Conservation (phyloP, 2,888 invertebrate species). For the Xestia ashworthii region DNA sequence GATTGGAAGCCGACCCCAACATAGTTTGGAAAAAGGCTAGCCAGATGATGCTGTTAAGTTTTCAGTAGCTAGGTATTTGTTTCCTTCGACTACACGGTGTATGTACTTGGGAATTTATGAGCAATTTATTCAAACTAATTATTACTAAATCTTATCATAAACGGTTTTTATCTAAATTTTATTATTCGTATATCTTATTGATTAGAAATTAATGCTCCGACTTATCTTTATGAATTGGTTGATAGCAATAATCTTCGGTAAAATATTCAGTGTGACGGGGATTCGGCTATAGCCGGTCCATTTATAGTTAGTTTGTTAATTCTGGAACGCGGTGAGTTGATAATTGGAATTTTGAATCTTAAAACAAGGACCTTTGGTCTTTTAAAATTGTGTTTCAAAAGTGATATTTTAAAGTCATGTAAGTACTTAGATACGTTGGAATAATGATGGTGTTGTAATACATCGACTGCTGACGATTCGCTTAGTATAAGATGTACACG, state of each 20-base stretch:
- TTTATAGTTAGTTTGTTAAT: constrained; percentile 53
- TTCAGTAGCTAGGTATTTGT: not conserved
- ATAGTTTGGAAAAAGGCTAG: no score
- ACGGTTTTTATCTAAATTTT: constrained; percentile 37
- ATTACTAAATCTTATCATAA: constrained; percentile 21
- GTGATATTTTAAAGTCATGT: not conserved
- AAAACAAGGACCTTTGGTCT: not conserved
- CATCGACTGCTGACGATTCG: not conserved
- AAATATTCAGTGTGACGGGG: constrained; percentile 78
- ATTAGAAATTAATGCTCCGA: constrained; percentile 52
- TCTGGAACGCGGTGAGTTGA: constrained; percentile 72
- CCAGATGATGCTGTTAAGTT: not conserved
- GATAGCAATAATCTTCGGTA: constrained; percentile 75
- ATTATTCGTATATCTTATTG: constrained; percentile 39
- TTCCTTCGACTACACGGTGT: not conserved
- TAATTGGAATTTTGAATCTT: constrained; percentile 15
- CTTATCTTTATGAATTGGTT: constrained; percentile 70
- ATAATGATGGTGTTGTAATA: no score
- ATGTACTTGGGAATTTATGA: not conserved
- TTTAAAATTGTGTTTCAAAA: not conserved
- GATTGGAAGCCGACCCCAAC: no score
- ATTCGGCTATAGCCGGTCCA: constrained; percentile 77
- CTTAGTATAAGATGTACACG: not conserved
- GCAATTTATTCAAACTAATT: constrained; percentile 1
- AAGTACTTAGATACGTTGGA: not conserved